phyloP scores from a whole-genome alignment of 1,140 invertebrate genomes.

The Panagrolaimus sp. region DNA sequence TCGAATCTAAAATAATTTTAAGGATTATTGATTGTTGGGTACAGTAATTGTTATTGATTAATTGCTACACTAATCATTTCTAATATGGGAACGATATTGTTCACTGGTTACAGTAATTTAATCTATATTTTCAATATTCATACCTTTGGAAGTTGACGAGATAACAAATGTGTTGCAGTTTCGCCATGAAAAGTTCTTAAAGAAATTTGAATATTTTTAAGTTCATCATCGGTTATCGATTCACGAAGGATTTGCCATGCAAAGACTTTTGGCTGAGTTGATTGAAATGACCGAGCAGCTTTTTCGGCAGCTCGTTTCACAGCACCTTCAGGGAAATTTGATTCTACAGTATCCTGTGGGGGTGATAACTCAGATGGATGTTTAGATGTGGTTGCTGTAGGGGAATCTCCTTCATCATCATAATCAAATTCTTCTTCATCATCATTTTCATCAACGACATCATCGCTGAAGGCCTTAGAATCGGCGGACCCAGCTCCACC shows the following conservation, averaged over 20 bases:
- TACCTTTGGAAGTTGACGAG: conserved; percentile 54
- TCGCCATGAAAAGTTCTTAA: conserved; percentile 58
- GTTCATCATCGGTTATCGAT: conserved; percentile 56
- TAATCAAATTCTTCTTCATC: neutral
- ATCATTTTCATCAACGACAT: conserved; percentile 5
- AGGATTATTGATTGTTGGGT: neutral
- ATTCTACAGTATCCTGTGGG: conserved; percentile 32
- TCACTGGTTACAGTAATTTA: neutral
- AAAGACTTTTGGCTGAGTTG: conserved; percentile 59
- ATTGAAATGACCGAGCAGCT: conserved; percentile 55
- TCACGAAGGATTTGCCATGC: conserved; percentile 60
- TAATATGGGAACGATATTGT: neutral
- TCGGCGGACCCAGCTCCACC: neutral
- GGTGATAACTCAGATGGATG: neutral
- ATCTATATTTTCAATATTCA: conserved; percentile 16
- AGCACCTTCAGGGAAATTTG: conserved; percentile 55
- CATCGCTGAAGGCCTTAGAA: neutral
- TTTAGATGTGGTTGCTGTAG: neutral
- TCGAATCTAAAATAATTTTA: conserved; percentile 51
- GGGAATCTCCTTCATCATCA: neutral
- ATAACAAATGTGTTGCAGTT: conserved; percentile 50
- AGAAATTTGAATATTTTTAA: conserved; percentile 58
- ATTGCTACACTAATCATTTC: neutral
- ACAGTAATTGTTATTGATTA: neutral
- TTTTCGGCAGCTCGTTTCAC: conserved; percentile 57